phyloP scores from a whole-genome alignment of 2,113 vertebrate genomes.

The Urocolius indicus region DNA sequence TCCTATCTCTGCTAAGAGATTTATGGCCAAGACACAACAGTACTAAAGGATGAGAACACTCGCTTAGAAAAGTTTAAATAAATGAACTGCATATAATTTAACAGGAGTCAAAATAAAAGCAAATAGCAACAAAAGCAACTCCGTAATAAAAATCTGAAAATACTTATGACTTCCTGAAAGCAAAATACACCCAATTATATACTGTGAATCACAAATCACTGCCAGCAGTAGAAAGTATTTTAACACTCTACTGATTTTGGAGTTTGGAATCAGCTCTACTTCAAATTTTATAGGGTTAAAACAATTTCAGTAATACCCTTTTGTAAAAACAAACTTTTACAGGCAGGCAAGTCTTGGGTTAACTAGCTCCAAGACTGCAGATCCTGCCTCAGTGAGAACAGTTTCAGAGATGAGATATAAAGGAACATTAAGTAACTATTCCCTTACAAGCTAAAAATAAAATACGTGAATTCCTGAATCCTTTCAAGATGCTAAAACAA shows the following conservation, averaged over 20 bases:
- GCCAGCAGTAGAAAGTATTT: constrained; percentile 28
- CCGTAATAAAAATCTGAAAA: neutral
- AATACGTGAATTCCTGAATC: constrained; percentile 45
- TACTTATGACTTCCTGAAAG: constrained; percentile 4
- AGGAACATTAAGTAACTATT: constrained; percentile 51
- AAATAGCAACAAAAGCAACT: constrained; percentile 8
- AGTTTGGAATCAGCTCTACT: constrained; percentile 17
- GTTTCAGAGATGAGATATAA: constrained; percentile 28
- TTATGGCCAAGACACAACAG: neutral
- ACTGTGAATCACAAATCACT: neutral
- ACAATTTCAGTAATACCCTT: constrained; percentile 3
- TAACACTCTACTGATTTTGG: constrained; percentile 20
- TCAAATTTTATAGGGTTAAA: constrained; percentile 40
- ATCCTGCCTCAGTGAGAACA: constrained; percentile 7
- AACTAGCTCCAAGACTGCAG: constrained; percentile 16
- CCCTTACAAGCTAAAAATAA: constrained; percentile 58
- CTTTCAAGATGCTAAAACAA: constrained; percentile 43
- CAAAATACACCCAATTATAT: neutral
- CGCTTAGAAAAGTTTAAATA: neutral
- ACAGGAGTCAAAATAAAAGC: constrained; percentile 4
- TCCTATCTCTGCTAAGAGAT: neutral
- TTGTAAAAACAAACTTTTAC: constrained; percentile 34
- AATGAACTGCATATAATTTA: neutral
- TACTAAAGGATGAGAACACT: constrained; percentile 23
- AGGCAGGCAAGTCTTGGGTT: constrained; percentile 19